A percentile compares a stretch with the other conserved stretches of the same genome.
Conservation (phyloP, 2,888 invertebrate species). For the Hanleya hanleyi region DNA sequence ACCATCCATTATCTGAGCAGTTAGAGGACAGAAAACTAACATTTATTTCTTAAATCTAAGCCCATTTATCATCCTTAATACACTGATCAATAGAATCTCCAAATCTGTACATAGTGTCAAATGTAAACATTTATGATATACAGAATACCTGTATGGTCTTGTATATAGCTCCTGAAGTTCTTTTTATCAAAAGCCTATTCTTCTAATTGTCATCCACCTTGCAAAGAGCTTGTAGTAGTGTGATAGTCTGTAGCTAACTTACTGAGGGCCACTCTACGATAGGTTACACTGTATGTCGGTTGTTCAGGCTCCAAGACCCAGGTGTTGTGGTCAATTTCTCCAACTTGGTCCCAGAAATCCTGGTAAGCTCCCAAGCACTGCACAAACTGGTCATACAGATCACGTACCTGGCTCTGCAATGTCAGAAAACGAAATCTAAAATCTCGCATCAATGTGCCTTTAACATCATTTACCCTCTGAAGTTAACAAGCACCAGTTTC, state of each 20-base stretch:
- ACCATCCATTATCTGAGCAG: too few species aligned
- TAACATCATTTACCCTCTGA: too few species aligned
- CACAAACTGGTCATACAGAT: constrained; percentile 62
- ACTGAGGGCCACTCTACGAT: constrained; percentile 71
- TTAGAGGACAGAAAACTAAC: too few species aligned
- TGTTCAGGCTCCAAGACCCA: constrained; percentile 73
- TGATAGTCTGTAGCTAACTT: constrained; percentile 22
- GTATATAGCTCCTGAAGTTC: too few species aligned
- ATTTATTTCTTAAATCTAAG: too few species aligned
- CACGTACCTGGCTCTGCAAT: constrained; percentile 46
- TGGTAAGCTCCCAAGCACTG: constrained; percentile 53
- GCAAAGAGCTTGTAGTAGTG: neutral
- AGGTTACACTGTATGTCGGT: constrained; percentile 58
- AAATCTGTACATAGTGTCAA: neutral
- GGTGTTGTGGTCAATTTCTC: constrained; percentile 68
- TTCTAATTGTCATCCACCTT: too few species aligned
- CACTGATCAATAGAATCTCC: neutral
- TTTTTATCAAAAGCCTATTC: too few species aligned
- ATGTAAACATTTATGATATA: neutral
- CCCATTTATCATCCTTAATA: too few species aligned
- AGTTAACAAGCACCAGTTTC: too few species aligned
- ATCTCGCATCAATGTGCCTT: too few species aligned
- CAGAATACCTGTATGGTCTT: too few species aligned
- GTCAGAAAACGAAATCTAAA: neutral
- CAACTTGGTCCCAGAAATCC: constrained; percentile 70